Evolutionary conservation across 1,140 invertebrate genomes (phyloP).

Genomic region (Parasteatoda tepidariorum): DNA sequence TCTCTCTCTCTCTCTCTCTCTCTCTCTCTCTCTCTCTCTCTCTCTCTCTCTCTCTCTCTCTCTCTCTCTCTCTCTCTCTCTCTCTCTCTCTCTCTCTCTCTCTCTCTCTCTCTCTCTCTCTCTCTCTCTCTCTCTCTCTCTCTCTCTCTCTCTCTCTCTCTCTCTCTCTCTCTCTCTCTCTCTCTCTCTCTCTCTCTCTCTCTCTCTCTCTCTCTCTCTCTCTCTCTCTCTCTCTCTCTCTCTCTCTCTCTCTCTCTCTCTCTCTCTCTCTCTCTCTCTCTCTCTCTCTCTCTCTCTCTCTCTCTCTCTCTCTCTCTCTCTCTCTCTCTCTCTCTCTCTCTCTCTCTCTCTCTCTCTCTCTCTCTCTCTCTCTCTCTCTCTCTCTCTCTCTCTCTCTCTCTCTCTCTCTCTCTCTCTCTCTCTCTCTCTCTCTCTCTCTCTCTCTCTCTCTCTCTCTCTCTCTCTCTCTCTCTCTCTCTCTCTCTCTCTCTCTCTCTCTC

Average conservation of each 20-base stretch:
- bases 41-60: constrained; percentile 13
- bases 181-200: constrained; percentile 13
- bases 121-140: constrained; percentile 13
- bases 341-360: constrained; percentile 13
- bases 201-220: constrained; percentile 13
- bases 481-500: constrained; percentile 13
- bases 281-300: constrained; percentile 13
- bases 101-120: constrained; percentile 13
- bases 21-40: constrained; percentile 13
- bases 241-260: constrained; percentile 13
- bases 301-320: constrained; percentile 13
- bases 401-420: constrained; percentile 13
- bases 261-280: constrained; percentile 13
- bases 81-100: constrained; percentile 13
- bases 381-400: constrained; percentile 13
- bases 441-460: constrained; percentile 13
- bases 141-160: constrained; percentile 13
- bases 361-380: constrained; percentile 13
- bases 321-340: constrained; percentile 13
- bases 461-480: constrained; percentile 13
- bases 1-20: constrained; percentile 13
- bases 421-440: constrained; percentile 13
- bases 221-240: constrained; percentile 13
- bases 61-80: constrained; percentile 13
- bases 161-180: constrained; percentile 13